These are phyloP conservation scores for Aromia moschata DNA, from an alignment of 2,888 invertebrate genomes.

Conservation along the genomic window DNA sequence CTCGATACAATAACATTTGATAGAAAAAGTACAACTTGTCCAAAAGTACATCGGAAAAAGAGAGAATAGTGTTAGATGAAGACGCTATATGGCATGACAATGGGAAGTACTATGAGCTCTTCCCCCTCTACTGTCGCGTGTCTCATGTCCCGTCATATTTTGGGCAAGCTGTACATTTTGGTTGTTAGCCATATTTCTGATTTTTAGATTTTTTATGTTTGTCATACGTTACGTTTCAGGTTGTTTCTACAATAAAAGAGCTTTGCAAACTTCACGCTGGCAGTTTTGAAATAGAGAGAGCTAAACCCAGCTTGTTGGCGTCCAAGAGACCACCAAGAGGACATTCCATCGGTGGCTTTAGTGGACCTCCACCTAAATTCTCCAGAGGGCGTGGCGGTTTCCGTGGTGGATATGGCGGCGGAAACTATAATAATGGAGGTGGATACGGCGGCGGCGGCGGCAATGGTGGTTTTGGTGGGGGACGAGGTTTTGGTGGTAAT, in stretches of 20 bases:
- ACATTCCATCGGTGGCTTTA: conserved; percentile 56
- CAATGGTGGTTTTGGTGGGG: conserved; percentile 25
- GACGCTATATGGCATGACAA: too few species aligned
- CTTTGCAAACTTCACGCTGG: conserved; percentile 83
- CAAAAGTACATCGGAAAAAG: too few species aligned
- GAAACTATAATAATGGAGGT: conserved; percentile 60
- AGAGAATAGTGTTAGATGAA: too few species aligned
- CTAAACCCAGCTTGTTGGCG: conserved; percentile 64
- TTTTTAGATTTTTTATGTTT: neutral
- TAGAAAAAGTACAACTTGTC: too few species aligned
- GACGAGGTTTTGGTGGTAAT: conserved; percentile 35
- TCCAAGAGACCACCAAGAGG: conserved; percentile 66
- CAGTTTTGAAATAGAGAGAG: conserved; percentile 72
- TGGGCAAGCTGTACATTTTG: too few species aligned
- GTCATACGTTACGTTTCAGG: conserved; percentile 59
- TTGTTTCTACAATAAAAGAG: conserved; percentile 75
- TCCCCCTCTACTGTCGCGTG: too few species aligned
- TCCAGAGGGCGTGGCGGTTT: conserved; percentile 51
- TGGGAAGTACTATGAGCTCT: too few species aligned
- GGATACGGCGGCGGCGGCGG: conserved; percentile 36
- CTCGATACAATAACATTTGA: too few species aligned
- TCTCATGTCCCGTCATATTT: too few species aligned
- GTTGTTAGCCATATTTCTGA: too few species aligned
- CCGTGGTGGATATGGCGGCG: conserved; percentile 42
- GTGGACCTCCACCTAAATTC: conserved; percentile 62